These are phyloP conservation scores for Phyllostomus hastatus DNA, from an alignment of 2,113 vertebrate species.

Conservation along the genomic window DNA sequence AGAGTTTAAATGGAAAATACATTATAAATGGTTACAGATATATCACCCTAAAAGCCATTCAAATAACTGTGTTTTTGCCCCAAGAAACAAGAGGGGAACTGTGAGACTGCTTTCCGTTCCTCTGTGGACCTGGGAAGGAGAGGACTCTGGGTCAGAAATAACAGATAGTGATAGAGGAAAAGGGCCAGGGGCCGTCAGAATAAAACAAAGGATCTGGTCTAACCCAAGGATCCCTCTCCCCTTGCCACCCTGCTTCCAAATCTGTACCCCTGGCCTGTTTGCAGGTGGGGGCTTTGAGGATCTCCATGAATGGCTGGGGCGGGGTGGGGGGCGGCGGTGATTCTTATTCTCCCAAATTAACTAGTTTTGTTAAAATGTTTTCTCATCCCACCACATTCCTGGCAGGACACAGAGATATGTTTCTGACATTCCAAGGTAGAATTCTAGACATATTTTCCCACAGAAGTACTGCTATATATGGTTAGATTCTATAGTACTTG, in stretches of 20 bases:
- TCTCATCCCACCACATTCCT: not conserved
- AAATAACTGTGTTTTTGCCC: not conserved
- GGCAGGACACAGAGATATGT: not conserved
- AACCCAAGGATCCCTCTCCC: not conserved
- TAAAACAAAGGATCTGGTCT: not conserved
- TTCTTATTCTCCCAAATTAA: not conserved
- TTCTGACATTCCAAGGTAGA: not conserved
- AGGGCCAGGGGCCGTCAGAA: not conserved
- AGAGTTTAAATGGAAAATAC: not conserved
- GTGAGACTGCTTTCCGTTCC: not conserved
- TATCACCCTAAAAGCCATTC: not conserved
- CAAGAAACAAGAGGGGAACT: not conserved
- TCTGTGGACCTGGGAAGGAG: not conserved
- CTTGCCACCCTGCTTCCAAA: not conserved
- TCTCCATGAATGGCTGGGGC: not conserved
- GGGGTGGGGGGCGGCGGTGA: no score
- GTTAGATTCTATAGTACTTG: constrained; percentile 26
- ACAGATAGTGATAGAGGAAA: not conserved
- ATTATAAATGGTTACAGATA: not conserved
- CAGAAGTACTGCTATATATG: constrained; percentile 2
- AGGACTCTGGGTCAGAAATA: not conserved
- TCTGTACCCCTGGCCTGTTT: not conserved
- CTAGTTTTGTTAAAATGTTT: not conserved
- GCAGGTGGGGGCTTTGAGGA: not conserved
- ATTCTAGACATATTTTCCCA: constrained; percentile 54